A percentile compares a stretch with the other conserved stretches of the same genome.
Evolutionary conservation across 2,797 vertebrate species (phyloP).

Genomic region (Parambassis ranga): DNA sequence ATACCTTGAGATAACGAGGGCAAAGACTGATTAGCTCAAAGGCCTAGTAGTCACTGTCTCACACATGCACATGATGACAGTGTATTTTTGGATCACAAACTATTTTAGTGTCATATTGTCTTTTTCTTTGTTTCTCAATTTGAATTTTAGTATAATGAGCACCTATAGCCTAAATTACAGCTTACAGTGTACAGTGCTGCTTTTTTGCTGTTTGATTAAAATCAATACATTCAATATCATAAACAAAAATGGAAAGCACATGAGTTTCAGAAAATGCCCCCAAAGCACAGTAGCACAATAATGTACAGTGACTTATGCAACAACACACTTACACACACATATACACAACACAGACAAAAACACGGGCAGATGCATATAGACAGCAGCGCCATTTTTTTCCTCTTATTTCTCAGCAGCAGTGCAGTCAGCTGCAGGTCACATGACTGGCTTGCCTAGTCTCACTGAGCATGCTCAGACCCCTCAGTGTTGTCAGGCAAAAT

Average conservation of each 20-base stretch:
- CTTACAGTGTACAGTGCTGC: not conserved
- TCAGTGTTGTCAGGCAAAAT: constrained; percentile 88
- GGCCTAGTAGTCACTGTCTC: constrained; percentile 25
- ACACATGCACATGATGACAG: constrained; percentile 4
- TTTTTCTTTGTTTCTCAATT: no score
- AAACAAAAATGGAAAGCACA: not conserved
- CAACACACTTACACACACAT: constrained; percentile 1
- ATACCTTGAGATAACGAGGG: constrained; percentile 58
- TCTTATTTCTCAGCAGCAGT: constrained; percentile 69
- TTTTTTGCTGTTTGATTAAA: not conserved
- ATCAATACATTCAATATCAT: not conserved
- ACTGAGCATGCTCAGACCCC: constrained; percentile 83
- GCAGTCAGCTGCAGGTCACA: constrained; percentile 85
- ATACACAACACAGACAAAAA: constrained; percentile 6
- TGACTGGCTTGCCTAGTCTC: constrained; percentile 68
- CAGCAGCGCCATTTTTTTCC: constrained; percentile 37
- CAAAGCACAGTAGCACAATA: constrained; percentile 4
- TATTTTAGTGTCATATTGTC: no score
- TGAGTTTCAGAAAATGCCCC: not conserved
- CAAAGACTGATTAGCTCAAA: constrained; percentile 70
- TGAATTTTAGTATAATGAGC: no score
- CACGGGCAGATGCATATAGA: constrained; percentile 23
- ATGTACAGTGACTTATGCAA: constrained; percentile 14
- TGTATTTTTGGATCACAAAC: not conserved
- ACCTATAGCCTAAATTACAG: no score